Evolutionary conservation across 1,140 invertebrate species (phyloP), one percentile per base, ranked within the genome.

Genomic region (Tenebrio molitor): DNA sequence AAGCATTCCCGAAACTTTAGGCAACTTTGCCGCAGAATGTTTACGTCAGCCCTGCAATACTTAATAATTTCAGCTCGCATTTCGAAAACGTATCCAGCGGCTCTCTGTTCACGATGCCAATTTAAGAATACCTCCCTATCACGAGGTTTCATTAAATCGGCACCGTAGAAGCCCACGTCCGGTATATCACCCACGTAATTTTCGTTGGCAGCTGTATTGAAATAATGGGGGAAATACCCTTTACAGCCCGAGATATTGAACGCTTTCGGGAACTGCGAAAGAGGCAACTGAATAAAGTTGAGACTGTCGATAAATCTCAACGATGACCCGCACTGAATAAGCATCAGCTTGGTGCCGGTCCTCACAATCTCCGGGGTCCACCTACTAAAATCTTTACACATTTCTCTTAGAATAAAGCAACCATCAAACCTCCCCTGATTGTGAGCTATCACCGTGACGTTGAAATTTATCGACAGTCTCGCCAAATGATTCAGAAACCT

Each of bases 171-270:
- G 12, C 64, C n/a, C 12, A 25, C n/a, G 36, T 29, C 21, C 7
- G 71, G 74, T 17, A 75, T 14, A 15, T 39, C 25, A 0, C 69
- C 73, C 4, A 72, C 23, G 63, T 72, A 72, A 41, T 69, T 63
- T 39, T 42, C 8, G 19, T 75, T 69, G 36, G 63, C 50, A 6
- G 5, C 50, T 16, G n/a, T 69, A 44, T 75, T 75, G 41, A 75
- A 75, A n/a, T 69, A 23, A 46, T 75, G 70, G 33, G 74, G 65
- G 67, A 72, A 72, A 23, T 75, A 72, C 1, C 74, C 74, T 62
- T 75, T 75, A 67, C 15, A 14, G 41, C n/a, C 1, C 12, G 10
- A 1, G 67, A 23, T n/a, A 5, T 58, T 64, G 62, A 73, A 73
- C 15, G 65, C 34, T 41, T 62, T 39, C 0, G 71, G 71, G 4